These are phyloP conservation scores for Epizoanthus stellaris DNA, from an alignment of 92 coral and sea anemone genomes.

Conservation along the genomic window DNA sequence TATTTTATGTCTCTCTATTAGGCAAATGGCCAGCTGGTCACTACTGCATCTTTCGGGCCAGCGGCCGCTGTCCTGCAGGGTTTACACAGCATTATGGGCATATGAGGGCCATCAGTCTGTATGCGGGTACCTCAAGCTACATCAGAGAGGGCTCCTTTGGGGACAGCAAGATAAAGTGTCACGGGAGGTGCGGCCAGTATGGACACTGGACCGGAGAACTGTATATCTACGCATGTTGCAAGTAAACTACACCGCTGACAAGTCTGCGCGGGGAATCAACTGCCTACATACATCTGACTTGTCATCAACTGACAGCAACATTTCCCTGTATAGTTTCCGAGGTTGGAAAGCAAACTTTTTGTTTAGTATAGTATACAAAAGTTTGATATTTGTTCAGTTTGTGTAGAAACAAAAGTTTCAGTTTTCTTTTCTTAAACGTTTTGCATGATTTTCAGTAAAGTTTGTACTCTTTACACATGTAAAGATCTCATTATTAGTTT, in stretches of 20 bases:
- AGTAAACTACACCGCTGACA: constrained; percentile 34
- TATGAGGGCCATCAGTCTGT: constrained; percentile 73
- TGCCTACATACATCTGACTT: too few species aligned
- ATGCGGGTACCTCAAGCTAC: constrained; percentile 48
- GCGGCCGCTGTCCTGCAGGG: constrained; percentile 83
- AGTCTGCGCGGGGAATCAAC: too few species aligned
- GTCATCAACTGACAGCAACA: too few species aligned
- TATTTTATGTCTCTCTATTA: not conserved
- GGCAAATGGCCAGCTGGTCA: constrained; percentile 88
- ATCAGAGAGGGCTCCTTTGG: constrained; percentile 74
- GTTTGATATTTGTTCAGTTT: too few species aligned
- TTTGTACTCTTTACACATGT: too few species aligned
- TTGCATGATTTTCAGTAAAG: too few species aligned
- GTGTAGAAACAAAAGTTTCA: too few species aligned
- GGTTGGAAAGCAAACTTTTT: too few species aligned
- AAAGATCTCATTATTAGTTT: too few species aligned
- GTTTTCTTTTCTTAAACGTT: too few species aligned
- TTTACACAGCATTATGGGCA: constrained; percentile 61
- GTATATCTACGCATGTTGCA: constrained; percentile 79
- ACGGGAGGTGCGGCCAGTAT: constrained; percentile 76
- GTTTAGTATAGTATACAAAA: too few species aligned
- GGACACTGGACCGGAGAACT: constrained; percentile 86
- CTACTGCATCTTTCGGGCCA: constrained; percentile 81
- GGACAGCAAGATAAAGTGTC: constrained; percentile 80
- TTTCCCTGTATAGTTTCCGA: too few species aligned